A percentile compares a stretch with the other conserved stretches of the same genome.
These are phyloP conservation scores for Xestia rhomboidea DNA, from an alignment of 2,888 invertebrate species.

Conservation along the genomic window DNA sequence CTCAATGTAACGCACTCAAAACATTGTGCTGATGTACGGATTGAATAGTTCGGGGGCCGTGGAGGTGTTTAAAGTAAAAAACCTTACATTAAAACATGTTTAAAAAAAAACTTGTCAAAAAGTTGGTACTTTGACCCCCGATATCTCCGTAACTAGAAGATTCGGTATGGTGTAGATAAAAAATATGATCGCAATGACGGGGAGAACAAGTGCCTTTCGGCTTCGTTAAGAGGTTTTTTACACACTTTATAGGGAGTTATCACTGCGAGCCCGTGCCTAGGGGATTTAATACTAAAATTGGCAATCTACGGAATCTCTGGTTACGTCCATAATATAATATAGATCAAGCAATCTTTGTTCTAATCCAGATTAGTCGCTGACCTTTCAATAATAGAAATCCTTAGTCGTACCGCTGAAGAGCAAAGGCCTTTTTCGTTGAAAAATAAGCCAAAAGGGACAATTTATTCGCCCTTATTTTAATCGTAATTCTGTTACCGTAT, in stretches of 20 bases:
- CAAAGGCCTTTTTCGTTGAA: not conserved
- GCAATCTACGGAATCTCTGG: not conserved
- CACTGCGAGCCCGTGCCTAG: not conserved
- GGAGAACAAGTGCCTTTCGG: too few species aligned
- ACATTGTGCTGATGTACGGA: too few species aligned
- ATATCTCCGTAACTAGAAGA: too few species aligned
- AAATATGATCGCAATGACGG: too few species aligned
- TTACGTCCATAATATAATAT: not conserved
- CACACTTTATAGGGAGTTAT: not conserved
- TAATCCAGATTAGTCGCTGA: slow-evolving; percentile 6
- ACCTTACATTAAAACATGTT: too few species aligned
- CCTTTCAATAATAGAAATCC: not conserved
- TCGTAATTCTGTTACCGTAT: not conserved
- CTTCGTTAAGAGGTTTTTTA: too few species aligned
- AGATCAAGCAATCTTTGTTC: slow-evolving; percentile 9
- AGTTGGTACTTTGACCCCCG: too few species aligned
- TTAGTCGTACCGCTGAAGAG: not conserved
- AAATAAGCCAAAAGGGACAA: not conserved
- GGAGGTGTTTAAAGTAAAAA: too few species aligned
- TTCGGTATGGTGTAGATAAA: too few species aligned
- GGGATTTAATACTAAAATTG: slow-evolving; percentile 14
- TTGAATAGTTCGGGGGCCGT: too few species aligned
- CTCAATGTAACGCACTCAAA: too few species aligned
- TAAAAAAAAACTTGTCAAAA: too few species aligned
- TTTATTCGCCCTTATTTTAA: not conserved